Conservation (phyloP, 2,797 vertebrate species). For the Phoxinus dragarum region DNA sequence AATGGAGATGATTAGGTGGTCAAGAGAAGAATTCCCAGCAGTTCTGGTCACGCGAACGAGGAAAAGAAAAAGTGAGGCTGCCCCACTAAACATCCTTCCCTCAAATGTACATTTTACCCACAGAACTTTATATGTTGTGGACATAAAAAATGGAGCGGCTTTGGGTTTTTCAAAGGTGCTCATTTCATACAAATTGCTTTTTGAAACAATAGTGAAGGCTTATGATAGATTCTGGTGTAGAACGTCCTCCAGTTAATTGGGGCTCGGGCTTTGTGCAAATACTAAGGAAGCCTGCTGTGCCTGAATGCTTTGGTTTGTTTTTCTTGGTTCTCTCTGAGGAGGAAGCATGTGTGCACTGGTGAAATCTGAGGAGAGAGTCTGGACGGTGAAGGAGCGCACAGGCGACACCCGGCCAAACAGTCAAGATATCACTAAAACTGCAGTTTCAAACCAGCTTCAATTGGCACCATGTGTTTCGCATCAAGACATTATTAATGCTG, state of each 20-base stretch:
- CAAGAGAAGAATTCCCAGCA: constrained; percentile 60
- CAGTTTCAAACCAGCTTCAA: constrained; percentile 43
- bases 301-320: constrained; percentile 50
- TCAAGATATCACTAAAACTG: constrained; percentile 37
- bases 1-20: constrained; percentile 54
- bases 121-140: constrained; percentile 51
- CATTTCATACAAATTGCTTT: constrained; percentile 63
- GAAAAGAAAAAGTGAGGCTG: constrained; percentile 14
- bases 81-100: constrained; percentile 29
- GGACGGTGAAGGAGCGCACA: constrained; percentile 41
- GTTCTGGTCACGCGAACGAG: constrained; percentile 54
- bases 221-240: constrained; percentile 44
- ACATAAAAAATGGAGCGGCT: constrained; percentile 43
- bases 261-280: constrained; percentile 51
- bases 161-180: constrained; percentile 48
- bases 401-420: constrained; percentile 44
- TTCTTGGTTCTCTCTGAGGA: constrained; percentile 56
- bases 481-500: constrained; percentile 38
- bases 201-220: constrained; percentile 57
- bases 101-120: constrained; percentile 44
- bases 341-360: constrained; percentile 61
- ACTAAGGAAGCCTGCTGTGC: constrained; percentile 2
- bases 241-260: constrained; percentile 52
- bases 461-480: constrained; percentile 59
- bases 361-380: constrained; percentile 61